Base-by-base conservation (phyloP, 2,113 vertebrate species). In the Oophaga pumilio region DNA sequence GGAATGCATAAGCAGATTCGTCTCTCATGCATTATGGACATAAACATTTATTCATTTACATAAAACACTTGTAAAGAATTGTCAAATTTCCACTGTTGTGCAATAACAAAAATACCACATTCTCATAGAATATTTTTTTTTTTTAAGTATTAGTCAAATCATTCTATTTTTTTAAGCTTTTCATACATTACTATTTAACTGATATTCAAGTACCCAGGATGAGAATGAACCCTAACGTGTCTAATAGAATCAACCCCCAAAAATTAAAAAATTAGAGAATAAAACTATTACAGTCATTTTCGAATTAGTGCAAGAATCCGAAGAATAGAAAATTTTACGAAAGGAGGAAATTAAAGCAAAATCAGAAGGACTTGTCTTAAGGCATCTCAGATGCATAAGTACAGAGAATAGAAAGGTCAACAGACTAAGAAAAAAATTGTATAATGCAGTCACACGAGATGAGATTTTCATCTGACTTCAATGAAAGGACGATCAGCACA, bases 131-230 rank as follows among this genome's bases (percentile, higher is more conserved):
- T 28, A 87, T 71, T 79, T 22, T 73, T 43, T 43, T 43, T 43
- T 43, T 43, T 71, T 52, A 90, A 91, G 91, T 89, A 84, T 89
- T 91, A 80, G 92, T 90, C 13, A 92, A 89, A 89, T 88, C 91
- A 81, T 92, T 84, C 77, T 88, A 90, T 90, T 82, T 89, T 59
- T 74, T 74, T 11, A 6, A 56, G 8, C 1, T 56, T 56, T 89
- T 90, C 91, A 76, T 91, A 89, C 85, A 91, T 89, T 89, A 49
- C 77, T 73, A 78, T 73, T 59, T 80, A 80, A 11, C 24, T 28
- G n/a, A 80, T 87, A 81, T 28, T 90, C 90, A 90, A 14, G 18
- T 6, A 64, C 1, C 84, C 86, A 87, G 85, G 26, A 3, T 33
- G 81, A 85, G 84, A 85, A 85, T 81, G 76, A 83, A 24, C 24